These are phyloP conservation scores for Nerophis lumbriciformis DNA, from an alignment of 2,113 vertebrate species.

Conservation along the genomic window DNA sequence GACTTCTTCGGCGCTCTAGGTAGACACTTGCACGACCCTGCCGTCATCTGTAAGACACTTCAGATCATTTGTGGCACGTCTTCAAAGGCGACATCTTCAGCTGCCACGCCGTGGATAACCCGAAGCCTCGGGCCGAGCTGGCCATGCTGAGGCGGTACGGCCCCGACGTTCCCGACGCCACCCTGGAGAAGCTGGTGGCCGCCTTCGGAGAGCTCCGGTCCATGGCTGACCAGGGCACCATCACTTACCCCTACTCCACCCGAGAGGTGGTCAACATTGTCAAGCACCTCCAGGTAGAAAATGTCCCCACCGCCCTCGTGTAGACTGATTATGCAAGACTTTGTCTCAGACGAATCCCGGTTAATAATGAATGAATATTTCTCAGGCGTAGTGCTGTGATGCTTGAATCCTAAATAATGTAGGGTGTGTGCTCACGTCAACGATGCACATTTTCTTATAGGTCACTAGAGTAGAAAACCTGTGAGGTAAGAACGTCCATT, in stretches of 20 bases:
- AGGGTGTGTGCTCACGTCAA: slow-evolving; percentile 1
- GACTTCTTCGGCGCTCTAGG: slow-evolving; percentile 96
- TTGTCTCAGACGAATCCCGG: neutral
- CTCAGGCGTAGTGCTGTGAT: slow-evolving; percentile 3
- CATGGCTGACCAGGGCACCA: slow-evolving; percentile 93
- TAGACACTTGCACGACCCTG: slow-evolving; percentile 38
- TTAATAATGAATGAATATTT: slow-evolving; percentile 7
- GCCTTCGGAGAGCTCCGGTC: slow-evolving; percentile 91
- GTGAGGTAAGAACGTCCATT: no score
- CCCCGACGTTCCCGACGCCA: slow-evolving; percentile 79
- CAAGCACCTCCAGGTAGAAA: slow-evolving; percentile 90
- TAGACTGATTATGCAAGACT: neutral
- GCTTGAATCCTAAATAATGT: slow-evolving; percentile 14
- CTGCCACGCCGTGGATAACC: slow-evolving; percentile 97
- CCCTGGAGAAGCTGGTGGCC: slow-evolving; percentile 86
- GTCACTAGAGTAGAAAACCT: no score
- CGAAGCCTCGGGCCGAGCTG: slow-evolving; percentile 86
- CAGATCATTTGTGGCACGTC: neutral
- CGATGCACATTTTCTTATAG: no score
- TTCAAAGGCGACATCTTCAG: slow-evolving; percentile 92
- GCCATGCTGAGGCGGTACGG: slow-evolving; percentile 92
- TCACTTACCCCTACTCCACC: slow-evolving; percentile 96
- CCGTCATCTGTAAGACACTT: no score
- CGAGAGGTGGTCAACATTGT: slow-evolving; percentile 97
- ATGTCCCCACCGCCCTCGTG: neutral